phyloP scores from a whole-genome alignment of 2,113 vertebrate genomes.

The Phalacrocorax brasilianus region DNA sequence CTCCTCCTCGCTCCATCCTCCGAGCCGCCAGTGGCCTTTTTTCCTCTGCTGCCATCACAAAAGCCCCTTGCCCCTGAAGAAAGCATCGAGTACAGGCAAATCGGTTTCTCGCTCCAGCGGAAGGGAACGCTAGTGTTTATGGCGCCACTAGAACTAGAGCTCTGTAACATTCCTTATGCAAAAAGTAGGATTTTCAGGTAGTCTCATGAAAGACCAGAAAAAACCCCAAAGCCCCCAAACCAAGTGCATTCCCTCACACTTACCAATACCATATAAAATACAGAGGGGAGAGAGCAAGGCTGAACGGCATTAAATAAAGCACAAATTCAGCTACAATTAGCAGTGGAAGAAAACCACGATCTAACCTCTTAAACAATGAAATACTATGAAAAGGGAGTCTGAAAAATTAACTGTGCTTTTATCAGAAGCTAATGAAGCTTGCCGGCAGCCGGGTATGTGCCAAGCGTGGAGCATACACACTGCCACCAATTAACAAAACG shows the following conservation, averaged over 20 bases:
- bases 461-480: constrained; percentile 3
- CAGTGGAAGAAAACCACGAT: constrained; percentile 21
- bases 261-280: not conserved
- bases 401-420: constrained; percentile 32
- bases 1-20: not conserved
- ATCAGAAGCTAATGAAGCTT: constrained; percentile 31
- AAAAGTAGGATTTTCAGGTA: not conserved
- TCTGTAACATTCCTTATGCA: not conserved
- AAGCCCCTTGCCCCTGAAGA: not conserved
- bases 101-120: fast-evolving
- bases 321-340: not conserved
- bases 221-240: not conserved
- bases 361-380: not conserved
- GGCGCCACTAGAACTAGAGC: not conserved
- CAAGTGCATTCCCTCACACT: not conserved
- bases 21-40: not conserved
- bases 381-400: not conserved
- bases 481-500: constrained; percentile 38
- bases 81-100: not conserved
- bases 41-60: not conserved
- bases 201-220: not conserved
- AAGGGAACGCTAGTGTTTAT: fast-evolving
- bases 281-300: not conserved
- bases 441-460: not conserved
- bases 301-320: not conserved